Base-by-base conservation (phyloP, 2,797 vertebrate genomes). In the Coregonus sp. region DNA sequence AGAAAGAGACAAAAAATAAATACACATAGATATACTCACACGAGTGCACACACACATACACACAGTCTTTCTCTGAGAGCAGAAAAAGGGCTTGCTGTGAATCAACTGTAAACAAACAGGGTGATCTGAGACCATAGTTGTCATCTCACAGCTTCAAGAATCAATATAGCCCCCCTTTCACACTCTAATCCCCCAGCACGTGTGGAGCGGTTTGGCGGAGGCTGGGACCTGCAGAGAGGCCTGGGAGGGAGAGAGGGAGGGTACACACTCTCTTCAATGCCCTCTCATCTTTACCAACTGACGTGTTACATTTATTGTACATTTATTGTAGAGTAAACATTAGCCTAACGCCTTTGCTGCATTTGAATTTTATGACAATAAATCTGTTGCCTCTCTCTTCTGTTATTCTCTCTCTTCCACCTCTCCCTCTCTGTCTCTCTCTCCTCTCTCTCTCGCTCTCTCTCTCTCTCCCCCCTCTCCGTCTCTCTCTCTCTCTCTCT, bases 141-240 rank as follows among this genome's bases (percentile, higher is more conserved):
- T 93, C 89, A 90, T 91, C 86, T 87, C 86, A 80, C 87, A 87
- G 87, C 81, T 85, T 80, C 79, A 84, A 78, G 90, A 92, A 94
- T 94, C 91, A 90, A 94, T 94, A 84, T 47, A 86, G 77, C 85
- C 50, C 84, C 76, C 78, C 74, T 75, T 83, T 82, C 76, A 80
- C 50, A 70, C 77, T 87, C 76, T 90, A 81, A 91, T 93, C 85
- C 81, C 74, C 35, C 73, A 78, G 85, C 81, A 84, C 73, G 73
- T 82, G 80, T 81, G 77, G 82, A 81, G 86, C 6, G 29, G 81
- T 82, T 59, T 75, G 77, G 77, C 77, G 83, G 40, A 70, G 80
- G 78, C 78, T 81, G 80, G 86, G 80, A 83, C 78, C 75, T 85
- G 84, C 73, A 71, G 67, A 78, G 78, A 70, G 82, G 70, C 72